A percentile compares a stretch with the other conserved stretches of the same genome.
Conservation (phyloP, 2,113 vertebrate genomes). For the Corydoras maculifer region DNA sequence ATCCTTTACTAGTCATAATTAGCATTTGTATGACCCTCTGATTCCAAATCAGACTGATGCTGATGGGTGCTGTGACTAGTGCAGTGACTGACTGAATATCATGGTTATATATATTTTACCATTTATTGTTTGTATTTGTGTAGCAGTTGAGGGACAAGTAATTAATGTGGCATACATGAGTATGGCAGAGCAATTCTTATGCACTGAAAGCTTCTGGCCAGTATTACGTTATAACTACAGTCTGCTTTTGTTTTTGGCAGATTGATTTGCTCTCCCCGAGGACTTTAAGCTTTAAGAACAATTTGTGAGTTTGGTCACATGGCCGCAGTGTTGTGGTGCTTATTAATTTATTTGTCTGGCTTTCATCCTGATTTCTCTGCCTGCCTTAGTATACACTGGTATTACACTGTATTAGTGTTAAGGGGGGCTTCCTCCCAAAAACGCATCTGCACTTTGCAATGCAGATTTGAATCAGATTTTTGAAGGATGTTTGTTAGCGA, state of each 20-base stretch:
- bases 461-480: constrained; percentile 24
- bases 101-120: too few species aligned
- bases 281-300: constrained; percentile 44
- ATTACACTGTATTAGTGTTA: constrained; percentile 42
- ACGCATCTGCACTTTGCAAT: constrained; percentile 30
- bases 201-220: constrained; percentile 14
- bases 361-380: constrained; percentile 16
- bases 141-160: background rate
- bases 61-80: too few species aligned
- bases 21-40: too few species aligned
- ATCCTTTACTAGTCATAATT: too few species aligned
- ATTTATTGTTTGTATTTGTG: constrained; percentile 11
- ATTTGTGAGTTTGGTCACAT: constrained; percentile 22
- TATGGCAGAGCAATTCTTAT: constrained; percentile 2
- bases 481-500: constrained; percentile 43
- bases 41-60: too few species aligned
- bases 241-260: constrained; percentile 18
- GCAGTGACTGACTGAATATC: too few species aligned
- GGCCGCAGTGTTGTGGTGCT: constrained; percentile 32
- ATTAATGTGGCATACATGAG: background rate
- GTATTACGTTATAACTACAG: constrained; percentile 20
- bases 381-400: constrained; percentile 47
- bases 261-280: constrained; percentile 22
- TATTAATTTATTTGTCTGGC: constrained; percentile 31
- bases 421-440: background rate